Evolutionary conservation across 2,888 invertebrate species (phyloP), one percentile per base, ranked within the genome.

Genomic region (Elysia crispata): DNA sequence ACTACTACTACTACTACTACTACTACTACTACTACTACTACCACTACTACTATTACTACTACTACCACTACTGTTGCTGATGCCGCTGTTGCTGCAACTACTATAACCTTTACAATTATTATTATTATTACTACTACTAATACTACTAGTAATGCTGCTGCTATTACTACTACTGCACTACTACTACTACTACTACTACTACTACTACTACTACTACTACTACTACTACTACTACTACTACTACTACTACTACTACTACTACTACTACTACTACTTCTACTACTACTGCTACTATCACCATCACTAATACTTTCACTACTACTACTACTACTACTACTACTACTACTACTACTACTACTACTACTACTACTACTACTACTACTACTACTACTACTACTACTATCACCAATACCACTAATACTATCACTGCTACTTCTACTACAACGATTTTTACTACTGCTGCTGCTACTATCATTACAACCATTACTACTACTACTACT

Each of bases 231-330:
- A 62, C 72, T 74, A 8, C 62, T 62, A 74, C 62, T 64, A 60
- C 73, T 79, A 41, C 60, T 79, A 76, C 79, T 75, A 79, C 75
- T 67, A 75, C 75, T 76, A 75, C 67, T 67, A 67, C 67, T 67
- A 60, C 79, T 60, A 41, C 62, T 41, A 62, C 64, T 50, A 74
- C 64, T 41, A 41, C 72, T 64, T 13, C 74, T 23, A 64, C 74
- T 64, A 74, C 72, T 41, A 64, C 79, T 49, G 49, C 74, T 50
- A 41, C 74, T 49, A 62, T 62, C 50, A 74, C 62, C 33, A 49
- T 50, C 50, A 41, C 54, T 18, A 54, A 13, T 18, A 54, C 54
- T 18, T 15, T n/a, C n/a, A n/a, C n/a, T n/a, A n/a, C n/a, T n/a
- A n/a, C n/a, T n/a, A n/a, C n/a, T n/a, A n/a, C n/a, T 18, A 54